Evolutionary conservation across 2,797 vertebrate genomes (phyloP), one percentile per base, ranked within the genome.

Genomic region (Antrozous pallidus): DNA sequence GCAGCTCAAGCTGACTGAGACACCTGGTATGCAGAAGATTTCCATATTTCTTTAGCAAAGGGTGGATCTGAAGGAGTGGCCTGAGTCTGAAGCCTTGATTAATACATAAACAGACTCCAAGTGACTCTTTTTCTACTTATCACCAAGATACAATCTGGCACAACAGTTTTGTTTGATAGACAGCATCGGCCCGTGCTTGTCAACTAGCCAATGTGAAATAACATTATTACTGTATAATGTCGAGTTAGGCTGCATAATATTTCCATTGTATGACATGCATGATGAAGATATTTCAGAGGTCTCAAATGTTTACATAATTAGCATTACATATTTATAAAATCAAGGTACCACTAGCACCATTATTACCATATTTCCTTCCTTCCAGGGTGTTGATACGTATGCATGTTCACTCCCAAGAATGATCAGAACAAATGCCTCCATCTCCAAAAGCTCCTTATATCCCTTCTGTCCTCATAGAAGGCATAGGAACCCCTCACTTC

Each of bases 251-350:
- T 96, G 97, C 97, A 98, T 97, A 98, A 97, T 98, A 94, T 97
- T 98, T 98, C 97, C 96, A 96, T 96, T 97, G 95, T 96, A 93
- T 97, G 97, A 98, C 97, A 97, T 51, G 42, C 93, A 95, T 75
- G 85, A 98, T 97, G 96, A 97, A 97, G 97, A 97, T 96, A 98
- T 98, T 97, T 98, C 97, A 97, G 97, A 97, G 97, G 96, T 97
- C 97, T 98, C 95, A 75, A 93, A 90, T 98, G 97, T 98, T 98
- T 98, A 98, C 96, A 97, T 98, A 98, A 98, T 98, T 98, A 98
- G 94, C 94, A 95, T 97, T 89, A 96, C 95, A 83, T 97, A 97
- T 98, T 98, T 97, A 96, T 98, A 96, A 97, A 98, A 98, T 98
- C 94, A 98, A 98, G 97, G 97, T 98, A 98, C 97, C 78, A 7